Evolutionary conservation across 2,888 invertebrate species (phyloP).

Genomic region (Eledona agricola): DNA sequence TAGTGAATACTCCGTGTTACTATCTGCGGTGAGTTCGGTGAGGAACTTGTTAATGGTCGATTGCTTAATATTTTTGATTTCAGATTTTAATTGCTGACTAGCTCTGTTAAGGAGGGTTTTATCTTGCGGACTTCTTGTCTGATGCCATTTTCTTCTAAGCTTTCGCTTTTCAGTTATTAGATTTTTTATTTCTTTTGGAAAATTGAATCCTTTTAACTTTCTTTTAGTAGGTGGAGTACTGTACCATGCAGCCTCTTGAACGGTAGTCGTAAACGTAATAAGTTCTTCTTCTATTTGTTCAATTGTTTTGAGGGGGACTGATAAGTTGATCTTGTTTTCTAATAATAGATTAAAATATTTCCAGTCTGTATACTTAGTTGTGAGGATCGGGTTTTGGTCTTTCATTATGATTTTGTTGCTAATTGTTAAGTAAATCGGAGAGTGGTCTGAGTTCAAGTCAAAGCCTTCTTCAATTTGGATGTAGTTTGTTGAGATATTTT

Average conservation of each 20-base stretch:
- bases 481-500: too few relatives aligned
- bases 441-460: too few relatives aligned
- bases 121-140: slow-evolving; percentile 10
- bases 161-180: slow-evolving; percentile 3
- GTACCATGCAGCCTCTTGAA: background rate
- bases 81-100: slow-evolving; percentile 19
- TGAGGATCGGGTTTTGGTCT: too few relatives aligned
- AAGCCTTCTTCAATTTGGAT: too few relatives aligned
- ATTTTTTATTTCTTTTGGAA: slow-evolving; percentile 3
- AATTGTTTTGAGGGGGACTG: background rate
- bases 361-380: too few relatives aligned
- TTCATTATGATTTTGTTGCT: too few relatives aligned
- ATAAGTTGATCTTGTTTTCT: too few relatives aligned
- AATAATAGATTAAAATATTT: too few relatives aligned
- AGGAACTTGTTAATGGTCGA: slow-evolving; percentile 29
- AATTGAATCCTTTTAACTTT: background rate
- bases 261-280: background rate
- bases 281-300: slow-evolving; percentile 1
- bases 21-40: slow-evolving; percentile 12
- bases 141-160: slow-evolving; percentile 13
- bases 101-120: slow-evolving; percentile 1
- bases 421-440: too few relatives aligned
- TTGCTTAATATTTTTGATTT: slow-evolving; percentile 26
- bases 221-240: background rate
- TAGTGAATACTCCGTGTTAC: slow-evolving; percentile 26